Base-by-base conservation (phyloP, 2,888 invertebrate genomes). In the Acleris sparsana region DNA sequence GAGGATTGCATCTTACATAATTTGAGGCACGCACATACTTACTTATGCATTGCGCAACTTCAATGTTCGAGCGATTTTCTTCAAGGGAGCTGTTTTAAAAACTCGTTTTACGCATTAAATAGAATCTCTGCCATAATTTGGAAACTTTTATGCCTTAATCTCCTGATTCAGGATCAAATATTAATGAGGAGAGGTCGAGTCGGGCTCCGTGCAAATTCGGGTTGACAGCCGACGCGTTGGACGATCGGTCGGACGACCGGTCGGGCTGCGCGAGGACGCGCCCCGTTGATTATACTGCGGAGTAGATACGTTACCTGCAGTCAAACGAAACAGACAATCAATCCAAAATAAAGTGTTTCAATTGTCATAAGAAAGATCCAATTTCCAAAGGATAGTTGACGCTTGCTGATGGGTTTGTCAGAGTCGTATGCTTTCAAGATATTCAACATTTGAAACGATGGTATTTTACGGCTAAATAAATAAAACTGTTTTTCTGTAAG, bases 101-200 rank as follows among this genome's bases (percentile, higher is more conserved):
- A 62, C 57, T 61, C 57, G 61, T 61, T 62, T 61, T 44, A 64
- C 52, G 60, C 60, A 63, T 68, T 63, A 63, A 63, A 56, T 43
- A 60, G 60, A 80, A 78, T 77, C 73, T 75, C 72, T 71, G 62
- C 70, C 70, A 75, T 78, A 75, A 83, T 80, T 75, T 73, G 69
- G 66, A 77, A 83, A 82, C 74, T 82, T 79, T 72, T 70, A 64
- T 67, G 70, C 69, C 72, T 70, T 75, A 76, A 77, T 77, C 75
- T 71, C 72, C 70, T 69, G 75, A 70, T 73, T 72, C 70, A 71
- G 77, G 71, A 79, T 83, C 76, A 79, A 82, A 81, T 76, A 82
- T 81, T 81, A 73, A 83, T 76, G 58, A 57, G 44, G 46, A 62
- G 66, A 61, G 62, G 64, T 67, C 46, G 63, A 53, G 56, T 63